Percentiles rank a stretch among this genome's conserved stretches.
These are phyloP conservation scores for Alligator mississippiensis DNA, from an alignment of 2,113 vertebrate species.

Conservation along the genomic window DNA sequence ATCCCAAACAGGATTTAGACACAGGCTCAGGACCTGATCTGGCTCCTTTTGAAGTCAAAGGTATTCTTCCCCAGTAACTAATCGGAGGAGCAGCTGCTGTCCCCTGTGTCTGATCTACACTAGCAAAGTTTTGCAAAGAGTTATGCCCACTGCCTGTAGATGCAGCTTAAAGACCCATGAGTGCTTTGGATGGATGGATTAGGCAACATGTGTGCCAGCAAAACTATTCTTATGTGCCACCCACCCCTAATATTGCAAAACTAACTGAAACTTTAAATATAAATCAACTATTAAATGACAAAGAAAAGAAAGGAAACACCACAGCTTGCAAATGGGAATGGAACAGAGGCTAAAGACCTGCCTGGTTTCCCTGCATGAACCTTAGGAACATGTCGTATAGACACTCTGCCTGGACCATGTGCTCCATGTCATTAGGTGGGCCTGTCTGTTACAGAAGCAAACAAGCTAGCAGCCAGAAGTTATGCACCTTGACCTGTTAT, in stretches of 20 bases:
- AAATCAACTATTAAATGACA: neutral
- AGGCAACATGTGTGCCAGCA: neutral
- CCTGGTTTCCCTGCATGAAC: neutral
- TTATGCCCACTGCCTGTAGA: neutral
- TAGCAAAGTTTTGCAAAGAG: neutral
- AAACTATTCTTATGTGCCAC: neutral
- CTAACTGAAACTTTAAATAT: too few species aligned
- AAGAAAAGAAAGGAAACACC: neutral
- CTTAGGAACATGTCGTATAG: fast-evolving
- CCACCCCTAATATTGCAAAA: neutral
- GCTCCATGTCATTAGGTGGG: fast-evolving
- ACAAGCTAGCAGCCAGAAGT: neutral
- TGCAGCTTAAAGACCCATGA: neutral
- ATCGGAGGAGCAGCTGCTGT: fast-evolving
- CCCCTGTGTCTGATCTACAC: fast-evolving
- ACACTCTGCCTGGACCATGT: fast-evolving
- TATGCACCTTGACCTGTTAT: fast-evolving
- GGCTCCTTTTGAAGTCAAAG: neutral
- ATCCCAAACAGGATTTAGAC: neutral
- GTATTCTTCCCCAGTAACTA: fast-evolving
- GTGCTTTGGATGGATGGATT: neutral
- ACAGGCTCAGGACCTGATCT: fast-evolving
- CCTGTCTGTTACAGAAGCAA: neutral
- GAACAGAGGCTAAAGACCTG: neutral
- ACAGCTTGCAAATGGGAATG: neutral